A percentile compares a stretch with the other conserved stretches of the same genome.
Evolutionary conservation across 2,888 invertebrate genomes (phyloP).

Genomic region (Bembecia ichneumoniformis): DNA sequence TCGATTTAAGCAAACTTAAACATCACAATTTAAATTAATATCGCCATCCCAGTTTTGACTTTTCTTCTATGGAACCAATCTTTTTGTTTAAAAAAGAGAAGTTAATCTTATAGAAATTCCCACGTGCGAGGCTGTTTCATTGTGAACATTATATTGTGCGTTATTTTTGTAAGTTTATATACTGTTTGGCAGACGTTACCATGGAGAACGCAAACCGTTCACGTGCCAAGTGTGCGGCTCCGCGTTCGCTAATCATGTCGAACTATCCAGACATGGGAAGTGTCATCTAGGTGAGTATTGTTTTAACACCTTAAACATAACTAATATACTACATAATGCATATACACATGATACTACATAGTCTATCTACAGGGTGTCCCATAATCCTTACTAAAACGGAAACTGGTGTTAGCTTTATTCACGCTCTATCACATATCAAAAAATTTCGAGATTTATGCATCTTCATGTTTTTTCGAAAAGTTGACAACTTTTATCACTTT

Average conservation of each 20-base stretch:
- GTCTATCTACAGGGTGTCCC: too few relatives aligned
- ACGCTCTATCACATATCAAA: too few relatives aligned
- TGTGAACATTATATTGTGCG: not conserved
- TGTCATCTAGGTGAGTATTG: slow-evolving; percentile 80
- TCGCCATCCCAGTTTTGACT: not conserved
- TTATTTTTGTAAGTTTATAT: not conserved
- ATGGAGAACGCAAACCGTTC: slow-evolving; percentile 88
- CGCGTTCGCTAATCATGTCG: slow-evolving; percentile 84
- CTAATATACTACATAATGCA: too few relatives aligned
- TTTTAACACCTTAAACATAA: too few relatives aligned
- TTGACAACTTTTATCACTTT: too few relatives aligned
- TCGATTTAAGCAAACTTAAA: too few relatives aligned
- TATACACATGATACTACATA: too few relatives aligned
- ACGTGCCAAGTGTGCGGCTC: slow-evolving; percentile 87
- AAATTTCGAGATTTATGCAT: too few relatives aligned
- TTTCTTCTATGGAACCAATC: not conserved
- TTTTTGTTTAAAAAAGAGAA: not conserved
- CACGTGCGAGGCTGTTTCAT: not conserved
- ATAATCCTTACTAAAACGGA: too few relatives aligned
- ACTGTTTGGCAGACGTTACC: slow-evolving; percentile 75
- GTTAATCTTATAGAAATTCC: too few relatives aligned
- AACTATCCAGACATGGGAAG: slow-evolving; percentile 86
- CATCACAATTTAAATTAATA: not conserved
- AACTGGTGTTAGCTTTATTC: too few relatives aligned
- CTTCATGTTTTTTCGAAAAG: too few relatives aligned